Base-by-base conservation (phyloP, 2,888 invertebrate species). In the Lasioglossum zephyrum region DNA sequence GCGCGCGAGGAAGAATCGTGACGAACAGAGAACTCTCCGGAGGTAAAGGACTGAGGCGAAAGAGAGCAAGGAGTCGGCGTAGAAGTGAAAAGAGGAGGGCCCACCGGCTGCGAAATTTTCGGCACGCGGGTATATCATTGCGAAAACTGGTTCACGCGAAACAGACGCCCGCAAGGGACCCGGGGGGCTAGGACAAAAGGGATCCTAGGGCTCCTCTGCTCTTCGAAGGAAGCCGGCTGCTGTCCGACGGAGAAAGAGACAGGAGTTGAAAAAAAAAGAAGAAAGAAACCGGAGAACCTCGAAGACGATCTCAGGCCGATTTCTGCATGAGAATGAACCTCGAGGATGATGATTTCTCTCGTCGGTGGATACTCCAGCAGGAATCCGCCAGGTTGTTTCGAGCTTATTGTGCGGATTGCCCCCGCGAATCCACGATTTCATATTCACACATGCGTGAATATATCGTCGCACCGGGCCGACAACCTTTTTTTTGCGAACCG, bases 141-240 rank as follows among this genome's bases (percentile, higher is more conserved):
- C 91, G 88, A 92, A 92, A 92, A 92, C 92, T 92, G 90, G 92
- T 90, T 89, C 88, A 87, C 87, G 85, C 80, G 81, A 89, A 87
- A 90, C 85, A 79, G 84, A 86, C 76, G 81, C 73, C 47, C 66
- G 84, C 82, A 81, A 74, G 73, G 83, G 74, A 22, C 66, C 2
- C 3, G 22, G 22, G 26, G 57, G 0, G 36, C 76, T 78, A 84
- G 82, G 78, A 89, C 77, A 89, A 91, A 87, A 83, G 83, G 2
- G 22, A 22, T 36, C 36, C 69, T 57, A 41, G 81, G 80, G 82
- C 79, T 66, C 26, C 78, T 63, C 31, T 66, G 44, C 22, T 11
- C 47, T 36, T 39, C 53, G 53, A 6, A 47, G 18, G 39, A 41
- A 39, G 73, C 86, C 89, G 85, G 86, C 82, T 88, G 90, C 70